A percentile compares a stretch with the other conserved stretches of the same genome.
Conservation (phyloP, 1,140 invertebrate genomes). For the Cylas formicarius region DNA sequence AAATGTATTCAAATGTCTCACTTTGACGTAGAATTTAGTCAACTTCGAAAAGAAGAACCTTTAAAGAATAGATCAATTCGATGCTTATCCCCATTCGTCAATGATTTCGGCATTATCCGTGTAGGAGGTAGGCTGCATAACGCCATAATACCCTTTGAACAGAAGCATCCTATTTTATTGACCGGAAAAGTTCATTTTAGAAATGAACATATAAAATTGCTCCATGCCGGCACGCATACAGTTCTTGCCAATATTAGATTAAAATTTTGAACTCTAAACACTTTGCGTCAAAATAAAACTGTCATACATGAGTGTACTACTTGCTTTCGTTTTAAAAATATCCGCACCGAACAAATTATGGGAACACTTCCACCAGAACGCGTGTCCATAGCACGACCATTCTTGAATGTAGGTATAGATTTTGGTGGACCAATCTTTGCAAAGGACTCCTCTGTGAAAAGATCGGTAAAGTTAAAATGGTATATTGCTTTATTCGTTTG, state of each 20-base stretch:
- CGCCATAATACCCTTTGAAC: neutral
- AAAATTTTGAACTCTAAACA: neutral
- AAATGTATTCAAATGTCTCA: slow-evolving; percentile 38
- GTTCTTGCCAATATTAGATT: neutral
- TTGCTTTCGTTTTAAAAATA: neutral
- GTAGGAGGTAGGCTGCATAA: neutral
- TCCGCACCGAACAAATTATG: neutral
- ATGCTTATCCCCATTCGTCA: slow-evolving; percentile 4
- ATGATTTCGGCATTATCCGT: neutral
- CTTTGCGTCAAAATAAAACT: neutral
- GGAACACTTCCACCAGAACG: no score
- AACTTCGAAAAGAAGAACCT: neutral
- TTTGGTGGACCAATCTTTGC: slow-evolving; percentile 26
- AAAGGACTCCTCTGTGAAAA: neutral
- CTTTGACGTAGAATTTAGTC: slow-evolving; percentile 21
- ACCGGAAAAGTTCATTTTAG: neutral
- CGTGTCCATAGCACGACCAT: slow-evolving; percentile 22
- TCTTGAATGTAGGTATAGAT: slow-evolving; percentile 26
- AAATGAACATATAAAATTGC: neutral
- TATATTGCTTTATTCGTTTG: neutral
- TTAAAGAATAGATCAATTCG: slow-evolving; percentile 13
- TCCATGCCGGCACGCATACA: neutral
- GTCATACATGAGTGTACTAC: neutral
- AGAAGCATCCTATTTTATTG: neutral
- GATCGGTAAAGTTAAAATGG: neutral